phyloP scores from a whole-genome alignment of 2,797 vertebrate species.

The Sebastes cheni region DNA sequence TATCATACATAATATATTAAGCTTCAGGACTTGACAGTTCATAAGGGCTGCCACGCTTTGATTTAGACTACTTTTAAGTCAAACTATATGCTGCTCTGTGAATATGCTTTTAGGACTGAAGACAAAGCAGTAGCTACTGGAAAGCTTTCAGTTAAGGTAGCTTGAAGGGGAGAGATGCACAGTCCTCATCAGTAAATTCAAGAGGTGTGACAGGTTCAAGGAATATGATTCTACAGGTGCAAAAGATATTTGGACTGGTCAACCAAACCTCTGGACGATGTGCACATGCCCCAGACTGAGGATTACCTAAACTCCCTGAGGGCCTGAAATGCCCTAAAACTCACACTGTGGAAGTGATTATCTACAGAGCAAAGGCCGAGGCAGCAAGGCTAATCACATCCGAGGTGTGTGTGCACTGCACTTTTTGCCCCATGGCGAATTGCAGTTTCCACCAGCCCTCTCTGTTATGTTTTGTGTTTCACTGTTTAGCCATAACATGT shows the following conservation, averaged over 20 bases:
- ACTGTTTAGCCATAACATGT: background rate
- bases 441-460: slow-evolving; percentile 2
- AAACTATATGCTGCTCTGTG: background rate
- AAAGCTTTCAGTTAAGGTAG: background rate
- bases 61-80: background rate
- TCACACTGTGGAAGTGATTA: slow-evolving; percentile 18
- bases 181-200: background rate
- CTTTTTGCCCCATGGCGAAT: background rate
- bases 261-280: slow-evolving; percentile 16
- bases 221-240: slow-evolving; percentile 1
- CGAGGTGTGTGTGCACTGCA: background rate
- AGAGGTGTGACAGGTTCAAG: background rate
- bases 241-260: background rate
- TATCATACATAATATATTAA: background rate
- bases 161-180: background rate
- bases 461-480: background rate
- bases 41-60: background rate
- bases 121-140: background rate
- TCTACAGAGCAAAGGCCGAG: slow-evolving; percentile 3
- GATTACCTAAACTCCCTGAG: slow-evolving; percentile 14
- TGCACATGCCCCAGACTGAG: slow-evolving; percentile 14
- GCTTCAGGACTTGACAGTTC: background rate
- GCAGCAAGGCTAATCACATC: slow-evolving; percentile 37
- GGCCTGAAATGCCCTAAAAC: background rate
- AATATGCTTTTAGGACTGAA: background rate